phyloP scores from a whole-genome alignment of 2,888 invertebrate genomes.

The Euproctis similis region DNA sequence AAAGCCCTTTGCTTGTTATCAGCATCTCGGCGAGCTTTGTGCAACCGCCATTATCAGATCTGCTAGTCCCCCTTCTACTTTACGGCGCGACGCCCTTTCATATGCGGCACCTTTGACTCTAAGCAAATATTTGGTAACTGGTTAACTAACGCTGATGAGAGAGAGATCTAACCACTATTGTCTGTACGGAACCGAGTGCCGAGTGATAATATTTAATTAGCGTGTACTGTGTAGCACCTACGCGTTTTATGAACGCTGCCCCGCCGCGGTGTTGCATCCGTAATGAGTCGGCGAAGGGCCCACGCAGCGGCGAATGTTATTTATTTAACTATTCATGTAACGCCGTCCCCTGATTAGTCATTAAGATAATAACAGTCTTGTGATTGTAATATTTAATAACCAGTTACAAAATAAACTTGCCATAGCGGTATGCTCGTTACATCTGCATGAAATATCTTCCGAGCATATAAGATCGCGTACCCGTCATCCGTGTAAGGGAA shows the following conservation, averaged over 20 bases:
- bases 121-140: conserved; percentile 66
- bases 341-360: conserved; percentile 48
- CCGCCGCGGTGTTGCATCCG: conserved; percentile 33
- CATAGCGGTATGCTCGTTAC: conserved; percentile 24
- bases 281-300: conserved; percentile 48
- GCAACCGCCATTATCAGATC: conserved; percentile 55
- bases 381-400: conserved; percentile 40
- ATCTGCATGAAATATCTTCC: conserved; percentile 24
- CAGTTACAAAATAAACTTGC: conserved; percentile 24
- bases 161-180: conserved; percentile 59
- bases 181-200: conserved; percentile 56
- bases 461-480: conserved; percentile 28
- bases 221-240: conserved; percentile 64
- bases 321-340: conserved; percentile 49
- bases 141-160: conserved; percentile 67
- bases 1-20: conserved; percentile 39
- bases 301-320: conserved; percentile 53
- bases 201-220: conserved; percentile 73
- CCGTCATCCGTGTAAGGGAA: conserved; percentile 31
- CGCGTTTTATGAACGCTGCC: conserved; percentile 34
- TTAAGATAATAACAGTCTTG: conserved; percentile 47
- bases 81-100: conserved; percentile 48
- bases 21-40: conserved; percentile 55
- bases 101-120: conserved; percentile 63
- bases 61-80: conserved; percentile 36